Conservation (phyloP, 2,113 vertebrate genomes). For the Jacana jacana region DNA sequence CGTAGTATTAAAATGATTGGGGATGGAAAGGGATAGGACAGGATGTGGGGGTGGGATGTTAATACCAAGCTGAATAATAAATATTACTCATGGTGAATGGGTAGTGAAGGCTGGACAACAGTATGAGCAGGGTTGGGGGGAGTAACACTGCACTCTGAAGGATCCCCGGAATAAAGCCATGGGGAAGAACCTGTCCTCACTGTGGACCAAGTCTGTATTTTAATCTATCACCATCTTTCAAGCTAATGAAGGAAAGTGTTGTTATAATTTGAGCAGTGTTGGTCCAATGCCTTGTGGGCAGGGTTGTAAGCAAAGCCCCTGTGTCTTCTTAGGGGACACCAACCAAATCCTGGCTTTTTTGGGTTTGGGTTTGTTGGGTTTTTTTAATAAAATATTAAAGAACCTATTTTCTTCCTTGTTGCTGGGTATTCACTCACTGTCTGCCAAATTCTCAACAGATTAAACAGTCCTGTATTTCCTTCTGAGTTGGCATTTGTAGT, state of each 20-base stretch:
- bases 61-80: background rate
- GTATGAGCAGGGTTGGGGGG: background rate
- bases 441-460: constrained; percentile 5
- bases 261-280: background rate
- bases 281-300: background rate
- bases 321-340: background rate
- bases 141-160: background rate
- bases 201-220: background rate
- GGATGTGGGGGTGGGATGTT: background rate
- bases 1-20: background rate
- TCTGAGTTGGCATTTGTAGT: background rate
- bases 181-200: background rate
- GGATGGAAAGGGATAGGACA: background rate
- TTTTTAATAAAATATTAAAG: background rate
- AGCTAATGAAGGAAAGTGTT: background rate
- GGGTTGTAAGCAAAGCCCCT: background rate
- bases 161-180: background rate
- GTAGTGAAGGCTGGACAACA: background rate
- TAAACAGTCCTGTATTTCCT: background rate
- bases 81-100: background rate
- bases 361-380: too few species aligned
- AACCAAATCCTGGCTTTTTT: background rate
- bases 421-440: background rate
- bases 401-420: background rate
- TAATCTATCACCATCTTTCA: background rate